These are phyloP conservation scores for Allobates femoralis DNA, from an alignment of 2,797 vertebrate species.

Conservation along the genomic window DNA sequence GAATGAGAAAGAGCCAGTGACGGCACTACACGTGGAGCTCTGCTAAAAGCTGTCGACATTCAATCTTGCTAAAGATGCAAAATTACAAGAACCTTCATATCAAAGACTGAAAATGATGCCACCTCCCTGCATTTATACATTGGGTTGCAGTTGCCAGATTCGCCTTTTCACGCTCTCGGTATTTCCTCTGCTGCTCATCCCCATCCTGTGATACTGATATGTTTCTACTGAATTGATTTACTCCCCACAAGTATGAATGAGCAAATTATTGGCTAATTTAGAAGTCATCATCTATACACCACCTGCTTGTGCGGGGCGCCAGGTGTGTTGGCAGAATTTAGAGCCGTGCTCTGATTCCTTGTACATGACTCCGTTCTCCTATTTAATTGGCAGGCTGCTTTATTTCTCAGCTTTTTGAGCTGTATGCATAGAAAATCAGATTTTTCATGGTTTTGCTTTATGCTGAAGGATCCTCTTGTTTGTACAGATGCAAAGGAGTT, in stretches of 20 bases:
- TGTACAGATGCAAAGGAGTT: no score
- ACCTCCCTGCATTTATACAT: background rate
- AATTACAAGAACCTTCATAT: no score
- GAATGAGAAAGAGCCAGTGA: no score
- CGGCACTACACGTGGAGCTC: no score
- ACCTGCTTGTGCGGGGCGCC: slow-evolving; percentile 46
- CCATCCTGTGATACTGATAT: background rate
- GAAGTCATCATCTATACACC: slow-evolving; percentile 38
- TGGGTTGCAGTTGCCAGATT: background rate
- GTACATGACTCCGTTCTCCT: slow-evolving; percentile 14
- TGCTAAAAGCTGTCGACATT: background rate
- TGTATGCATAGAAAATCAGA: slow-evolving; percentile 9
- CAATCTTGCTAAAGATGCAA: background rate
- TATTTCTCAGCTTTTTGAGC: slow-evolving; percentile 10
- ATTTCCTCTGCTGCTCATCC: background rate
- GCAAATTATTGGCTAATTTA: slow-evolving; percentile 48
- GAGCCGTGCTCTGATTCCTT: background rate
- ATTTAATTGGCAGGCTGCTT: slow-evolving; percentile 23
- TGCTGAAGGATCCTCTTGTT: slow-evolving; percentile 9
- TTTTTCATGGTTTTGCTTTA: background rate
- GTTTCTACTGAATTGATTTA: slow-evolving; percentile 20
- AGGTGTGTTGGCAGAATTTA: slow-evolving; percentile 41
- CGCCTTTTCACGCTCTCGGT: background rate
- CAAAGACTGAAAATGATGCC: background rate
- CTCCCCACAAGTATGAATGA: slow-evolving; percentile 33